phyloP scores from a whole-genome alignment of 2,113 vertebrate species.

The Gymnarchus niloticus region DNA sequence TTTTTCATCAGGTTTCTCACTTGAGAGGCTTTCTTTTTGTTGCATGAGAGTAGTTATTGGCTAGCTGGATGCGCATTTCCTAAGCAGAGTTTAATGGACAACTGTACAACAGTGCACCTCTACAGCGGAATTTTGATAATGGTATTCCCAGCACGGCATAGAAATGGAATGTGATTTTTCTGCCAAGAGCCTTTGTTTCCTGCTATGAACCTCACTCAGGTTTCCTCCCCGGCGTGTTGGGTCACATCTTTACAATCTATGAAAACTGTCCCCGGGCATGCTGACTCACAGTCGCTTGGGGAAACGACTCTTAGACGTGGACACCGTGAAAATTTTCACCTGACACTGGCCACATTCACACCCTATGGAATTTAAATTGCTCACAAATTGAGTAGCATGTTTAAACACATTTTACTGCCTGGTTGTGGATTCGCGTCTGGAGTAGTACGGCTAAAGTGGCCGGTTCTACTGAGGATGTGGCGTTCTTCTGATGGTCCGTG shows the following conservation, averaged over 20 bases:
- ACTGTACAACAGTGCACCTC: too few relatives aligned
- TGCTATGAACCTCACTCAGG: not conserved
- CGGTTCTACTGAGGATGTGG: not conserved
- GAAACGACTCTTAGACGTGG: too few relatives aligned
- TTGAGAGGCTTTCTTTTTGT: too few relatives aligned
- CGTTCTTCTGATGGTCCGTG: slow-evolving; percentile 30
- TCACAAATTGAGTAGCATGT: not conserved
- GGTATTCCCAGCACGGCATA: not conserved
- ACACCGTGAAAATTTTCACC: too few relatives aligned
- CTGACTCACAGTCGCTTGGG: not conserved
- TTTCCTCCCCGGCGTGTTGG: not conserved
- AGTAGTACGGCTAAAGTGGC: not conserved
- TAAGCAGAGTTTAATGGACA: not conserved
- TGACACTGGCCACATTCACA: not conserved
- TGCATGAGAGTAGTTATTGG: too few relatives aligned
- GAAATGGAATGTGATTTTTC: not conserved
- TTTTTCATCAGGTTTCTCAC: too few relatives aligned
- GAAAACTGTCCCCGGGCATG: not conserved
- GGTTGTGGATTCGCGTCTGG: not conserved
- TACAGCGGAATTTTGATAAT: not conserved
- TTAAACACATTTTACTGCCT: not conserved
- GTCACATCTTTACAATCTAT: not conserved
- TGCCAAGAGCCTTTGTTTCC: not conserved
- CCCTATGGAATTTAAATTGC: not conserved
- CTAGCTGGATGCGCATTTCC: not conserved